Base-by-base conservation (phyloP, 2,888 invertebrate species). In the Tanypteryx hageni region DNA sequence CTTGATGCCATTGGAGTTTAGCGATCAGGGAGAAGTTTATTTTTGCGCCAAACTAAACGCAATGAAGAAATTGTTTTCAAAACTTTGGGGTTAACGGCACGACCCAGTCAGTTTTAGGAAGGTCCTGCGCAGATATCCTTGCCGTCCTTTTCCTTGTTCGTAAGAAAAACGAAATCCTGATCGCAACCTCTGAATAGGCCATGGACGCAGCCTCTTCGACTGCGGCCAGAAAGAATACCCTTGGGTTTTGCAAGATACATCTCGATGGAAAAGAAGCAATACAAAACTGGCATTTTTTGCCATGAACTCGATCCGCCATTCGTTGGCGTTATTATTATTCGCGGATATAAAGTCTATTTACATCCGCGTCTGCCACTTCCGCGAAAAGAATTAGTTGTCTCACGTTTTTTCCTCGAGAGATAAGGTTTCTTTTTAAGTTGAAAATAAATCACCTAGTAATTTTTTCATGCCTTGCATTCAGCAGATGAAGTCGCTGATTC, bases 141-240 rank as follows among this genome's bases (percentile, higher is more conserved):
- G 89, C 64, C 22, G 57, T 22, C 85, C 22, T 58, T 27, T 27
- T 59, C 86, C 27, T 61, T 27, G 22, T 76, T 76, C 76, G 61
- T 27, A 5, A 14, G 31, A 22, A 16, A 27, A 56, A 16, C 31
- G 27, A 10, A 59, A 22, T 59, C 86, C 59, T 59, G 86, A 59
- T 59, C 59, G 27, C 31, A 61, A 59, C 61, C 64, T 64, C 89
- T 89, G 61, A 89, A 31, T 89, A 89, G 89, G 89, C 89, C 89
- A 89, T 61, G 89, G 89, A 89, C 89, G 64, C 89, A 27, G 59
- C 61, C 16, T 61, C 27, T 18, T 18, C 22, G 13, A 27, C 18
- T 64, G 13, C 16, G 10, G 64, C 64, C 14, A 18, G 83, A n/a
- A 57, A 57, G 83, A 83, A 44, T 44, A 64, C 64, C 44, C 16